Evolutionary conservation across 1,140 invertebrate species (phyloP), one percentile per base, ranked within the genome.

Genomic region (Aphelinus certus): DNA sequence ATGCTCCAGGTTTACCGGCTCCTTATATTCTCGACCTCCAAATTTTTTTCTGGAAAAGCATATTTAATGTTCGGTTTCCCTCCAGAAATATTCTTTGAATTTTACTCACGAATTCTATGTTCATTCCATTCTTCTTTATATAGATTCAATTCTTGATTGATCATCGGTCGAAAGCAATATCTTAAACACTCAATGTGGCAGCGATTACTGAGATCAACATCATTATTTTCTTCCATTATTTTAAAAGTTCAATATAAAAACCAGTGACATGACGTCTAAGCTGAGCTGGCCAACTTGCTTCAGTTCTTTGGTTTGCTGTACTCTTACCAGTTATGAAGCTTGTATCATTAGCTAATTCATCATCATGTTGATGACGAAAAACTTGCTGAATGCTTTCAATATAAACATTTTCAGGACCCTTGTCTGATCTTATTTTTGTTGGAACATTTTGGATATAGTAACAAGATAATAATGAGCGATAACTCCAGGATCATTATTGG

Each of bases 401-500:
- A 1, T 69, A 0, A 45, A 9, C 46, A n/a, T 48, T 61, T 60
- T 76, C 75, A 9, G 58, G 57, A 63, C 75, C 75, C 51, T 63
- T 57, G 9, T 76, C 70, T 42, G 64, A 57, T 48, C 71, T 62
- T 6, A 76, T 69, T 0, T 73, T 7, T 9, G 49, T 74, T 45
- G 66, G 71, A 61, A 72, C 63, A 10, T 26, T 9, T 64, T 58
- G 47, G 76, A 7, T 7, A 83, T 72, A 57, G 76, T 60, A 53
- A 78, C 46, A 42, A 80, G 68, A 72, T 77, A 85, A 72, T 82
- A 80, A 80, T 79, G 26, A 7, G 62, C 64, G 26, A 66, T 72
- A 3, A 76, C 56, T n/a, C 49, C 42, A 10, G 74, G 67, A 70
- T 83, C 65, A 75, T 76, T 85, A 69, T 78, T 84, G 42, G 79